Base-by-base conservation (phyloP, 2,888 invertebrate species). In the Netelia melanura region DNA sequence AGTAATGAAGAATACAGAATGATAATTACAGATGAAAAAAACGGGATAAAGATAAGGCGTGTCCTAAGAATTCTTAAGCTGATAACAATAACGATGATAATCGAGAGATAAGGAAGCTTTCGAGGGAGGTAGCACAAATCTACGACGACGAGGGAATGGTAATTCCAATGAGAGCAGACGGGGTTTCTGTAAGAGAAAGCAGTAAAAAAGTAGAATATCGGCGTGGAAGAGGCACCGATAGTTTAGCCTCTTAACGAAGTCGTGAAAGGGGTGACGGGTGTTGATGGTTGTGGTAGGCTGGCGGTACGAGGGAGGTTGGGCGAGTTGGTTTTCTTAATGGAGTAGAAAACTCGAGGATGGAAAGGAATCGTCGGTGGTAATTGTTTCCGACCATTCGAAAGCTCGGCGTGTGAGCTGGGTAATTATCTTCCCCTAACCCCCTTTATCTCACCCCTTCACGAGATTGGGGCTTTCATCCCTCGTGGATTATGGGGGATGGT, bases 301-400 rank as follows among this genome's bases (percentile, higher is more conserved):
- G 62, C 25, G 61, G 48, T 21, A 25, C 21, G 21, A 58, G 58
- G 76, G 74, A 67, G 52, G 76, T 62, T 64, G 54, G 54, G 74
- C 68, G 81, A 83, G 78, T 72, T 80, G 86, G 79, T 86, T 81
- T 82, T 87, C 88, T 88, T 89, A 90, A 90, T 89, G 89, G 88
- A 85, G 88, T 85, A 87, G 89, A 88, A 90, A 89, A 89, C 88
- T 88, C 86, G 87, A 87, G 87, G 87, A 91, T 90, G 88, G 89
- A 89, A 89, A 89, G 89, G 88, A 90, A 90, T 90, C 87, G 89
- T 83, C 84, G 86, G 80, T 85, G 88, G 88, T 90, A 90, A 91
- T 90, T 90, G 91, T 91, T 90, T 91, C 87, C 87, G 84, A 87
- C 86, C 88, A 90, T 87, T 89, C 86, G 87, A 89, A 88, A 81